phyloP scores from a whole-genome alignment of 1,140 invertebrate species.

The Muscidifurax raptorellus region DNA sequence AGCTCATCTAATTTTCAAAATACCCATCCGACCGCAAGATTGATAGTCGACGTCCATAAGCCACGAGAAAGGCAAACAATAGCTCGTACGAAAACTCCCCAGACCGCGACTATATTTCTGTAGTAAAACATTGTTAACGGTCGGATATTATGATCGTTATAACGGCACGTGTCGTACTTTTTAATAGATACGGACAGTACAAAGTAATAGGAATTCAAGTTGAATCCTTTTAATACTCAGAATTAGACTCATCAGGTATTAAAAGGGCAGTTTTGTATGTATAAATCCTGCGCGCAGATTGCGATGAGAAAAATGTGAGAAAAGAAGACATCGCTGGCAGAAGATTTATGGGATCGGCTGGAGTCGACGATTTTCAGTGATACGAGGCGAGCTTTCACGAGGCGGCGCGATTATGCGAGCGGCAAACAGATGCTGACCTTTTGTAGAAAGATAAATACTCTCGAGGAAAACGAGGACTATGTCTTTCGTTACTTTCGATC shows the following conservation, averaged over 20 bases:
- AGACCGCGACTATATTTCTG: too few species aligned
- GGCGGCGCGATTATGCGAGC: not conserved
- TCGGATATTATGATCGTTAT: too few species aligned
- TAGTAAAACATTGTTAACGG: too few species aligned
- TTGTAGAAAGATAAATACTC: not conserved
- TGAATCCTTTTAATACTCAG: too few species aligned
- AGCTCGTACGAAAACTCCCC: too few species aligned
- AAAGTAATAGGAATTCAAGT: too few species aligned
- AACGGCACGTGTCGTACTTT: too few species aligned
- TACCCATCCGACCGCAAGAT: not conserved
- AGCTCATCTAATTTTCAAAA: not conserved
- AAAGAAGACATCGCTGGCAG: not conserved
- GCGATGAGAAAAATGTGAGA: too few species aligned
- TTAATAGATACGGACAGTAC: too few species aligned
- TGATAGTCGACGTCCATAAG: not conserved
- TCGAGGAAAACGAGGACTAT: not conserved
- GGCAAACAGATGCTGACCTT: not conserved
- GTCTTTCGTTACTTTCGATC: not conserved
- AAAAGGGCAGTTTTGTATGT: too few species aligned
- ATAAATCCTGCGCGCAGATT: too few species aligned
- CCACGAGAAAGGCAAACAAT: not conserved
- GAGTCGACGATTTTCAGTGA: not conserved
- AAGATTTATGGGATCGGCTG: not conserved
- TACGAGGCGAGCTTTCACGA: not conserved
- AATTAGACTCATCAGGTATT: too few species aligned